phyloP scores from a whole-genome alignment of 2,888 invertebrate genomes.

The Actias luna region DNA sequence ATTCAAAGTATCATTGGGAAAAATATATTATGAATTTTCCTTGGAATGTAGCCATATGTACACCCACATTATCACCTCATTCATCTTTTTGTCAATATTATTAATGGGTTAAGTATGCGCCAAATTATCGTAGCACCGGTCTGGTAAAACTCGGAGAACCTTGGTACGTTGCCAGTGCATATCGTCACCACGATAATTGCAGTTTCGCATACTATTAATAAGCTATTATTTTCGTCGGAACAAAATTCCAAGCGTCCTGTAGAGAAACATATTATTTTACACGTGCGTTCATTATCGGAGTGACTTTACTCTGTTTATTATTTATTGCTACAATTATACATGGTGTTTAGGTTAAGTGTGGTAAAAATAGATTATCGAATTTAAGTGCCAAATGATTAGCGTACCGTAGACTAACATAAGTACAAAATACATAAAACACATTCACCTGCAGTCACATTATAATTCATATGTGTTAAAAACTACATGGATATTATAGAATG shows the following conservation, averaged over 20 bases:
- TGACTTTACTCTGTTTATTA: background rate
- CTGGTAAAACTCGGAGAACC: conserved; percentile 25
- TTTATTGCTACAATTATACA: too few species aligned
- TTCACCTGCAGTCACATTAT: too few species aligned
- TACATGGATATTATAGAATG: too few species aligned
- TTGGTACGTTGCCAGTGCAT: conserved; percentile 29
- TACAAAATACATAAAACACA: too few species aligned
- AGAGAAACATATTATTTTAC: background rate
- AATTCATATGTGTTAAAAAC: too few species aligned
- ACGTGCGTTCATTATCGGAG: background rate
- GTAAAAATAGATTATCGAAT: too few species aligned
- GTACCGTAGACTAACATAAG: too few species aligned
- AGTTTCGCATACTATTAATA: conserved; percentile 1
- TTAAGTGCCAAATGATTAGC: too few species aligned
- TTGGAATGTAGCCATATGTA: conserved; percentile 1
- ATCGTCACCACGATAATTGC: conserved; percentile 10
- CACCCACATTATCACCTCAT: conserved; percentile 12
- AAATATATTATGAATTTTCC: background rate
- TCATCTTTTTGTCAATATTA: conserved; percentile 21
- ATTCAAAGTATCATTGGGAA: too few species aligned
- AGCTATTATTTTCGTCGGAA: background rate
- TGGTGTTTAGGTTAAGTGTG: too few species aligned
- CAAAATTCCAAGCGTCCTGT: background rate
- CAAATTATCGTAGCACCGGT: conserved; percentile 20
- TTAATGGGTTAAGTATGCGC: conserved; percentile 19